Evolutionary conservation across 2,888 invertebrate species (phyloP).

Genomic region (Molorchus minor): DNA sequence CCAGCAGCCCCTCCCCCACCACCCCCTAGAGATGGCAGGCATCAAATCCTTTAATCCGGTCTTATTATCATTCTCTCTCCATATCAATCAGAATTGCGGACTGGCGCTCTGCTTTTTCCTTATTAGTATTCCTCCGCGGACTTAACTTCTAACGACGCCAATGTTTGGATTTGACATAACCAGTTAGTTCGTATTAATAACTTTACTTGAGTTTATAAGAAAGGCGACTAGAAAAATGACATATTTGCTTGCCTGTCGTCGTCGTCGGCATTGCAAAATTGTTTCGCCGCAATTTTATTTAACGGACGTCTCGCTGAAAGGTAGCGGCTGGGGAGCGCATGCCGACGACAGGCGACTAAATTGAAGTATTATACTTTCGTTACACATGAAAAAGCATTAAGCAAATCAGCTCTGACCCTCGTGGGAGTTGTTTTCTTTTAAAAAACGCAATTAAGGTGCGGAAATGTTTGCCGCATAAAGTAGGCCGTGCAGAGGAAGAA

Average conservation of each 20-base stretch:
- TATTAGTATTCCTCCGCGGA: slow-evolving; percentile 63
- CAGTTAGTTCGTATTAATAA: slow-evolving; percentile 66
- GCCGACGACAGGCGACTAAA: slow-evolving; percentile 62
- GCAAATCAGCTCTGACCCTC: slow-evolving; percentile 55
- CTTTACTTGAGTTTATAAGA: slow-evolving; percentile 61
- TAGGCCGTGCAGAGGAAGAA: slow-evolving; percentile 1
- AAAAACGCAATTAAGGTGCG: slow-evolving; percentile 52
- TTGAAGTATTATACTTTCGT: slow-evolving; percentile 61
- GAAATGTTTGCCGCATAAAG: slow-evolving; percentile 23
- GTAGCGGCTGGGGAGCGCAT: slow-evolving; percentile 62
- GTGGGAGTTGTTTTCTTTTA: slow-evolving; percentile 47
- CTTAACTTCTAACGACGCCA: slow-evolving; percentile 62
- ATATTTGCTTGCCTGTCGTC: slow-evolving; percentile 61
- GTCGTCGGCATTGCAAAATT: slow-evolving; percentile 54
- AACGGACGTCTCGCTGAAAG: slow-evolving; percentile 56
- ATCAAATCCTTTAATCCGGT: slow-evolving; percentile 57
- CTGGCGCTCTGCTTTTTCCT: slow-evolving; percentile 54
- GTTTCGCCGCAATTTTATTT: slow-evolving; percentile 57
- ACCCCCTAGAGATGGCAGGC: slow-evolving; percentile 29
- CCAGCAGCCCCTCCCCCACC: slow-evolving; percentile 3
- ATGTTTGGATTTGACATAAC: slow-evolving; percentile 66
- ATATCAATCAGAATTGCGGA: slow-evolving; percentile 60
- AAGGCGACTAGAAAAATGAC: slow-evolving; percentile 63
- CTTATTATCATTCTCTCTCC: slow-evolving; percentile 60
- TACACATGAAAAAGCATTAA: slow-evolving; percentile 59